Base-by-base conservation (phyloP, 2,888 invertebrate genomes). In the Tortrix viridana region DNA sequence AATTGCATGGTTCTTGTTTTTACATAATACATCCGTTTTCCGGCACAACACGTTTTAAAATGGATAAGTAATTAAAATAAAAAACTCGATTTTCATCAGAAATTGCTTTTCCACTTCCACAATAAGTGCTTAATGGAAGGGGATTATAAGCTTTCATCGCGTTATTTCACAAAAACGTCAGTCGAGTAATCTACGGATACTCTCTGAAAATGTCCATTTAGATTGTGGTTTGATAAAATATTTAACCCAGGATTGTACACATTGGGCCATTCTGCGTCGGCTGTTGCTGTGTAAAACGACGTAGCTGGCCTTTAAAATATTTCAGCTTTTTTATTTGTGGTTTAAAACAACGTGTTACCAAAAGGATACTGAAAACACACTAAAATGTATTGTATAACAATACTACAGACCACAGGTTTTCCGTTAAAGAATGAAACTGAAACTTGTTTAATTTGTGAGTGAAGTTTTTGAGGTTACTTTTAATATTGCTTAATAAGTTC, bases 101-200 rank as follows among this genome's bases (percentile, higher is more conserved):
- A 46, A 46, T 54, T 62, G 20, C 16, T 41, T 52, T 57, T 20
- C 26, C 73, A 75, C 67, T 70, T 73, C 70, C 75, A 76, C 80
- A 81, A 82, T 80, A 77, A 81, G 80, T 79, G 80, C 80, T 82
- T 83, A 84, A 84, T 83, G 81, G 68, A 69, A 67, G 50, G 48
- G 83, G 83, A 83, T 84, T 84, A 84, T 76, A 75, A 76, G 80
- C 79, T 81, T 82, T 82, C 79, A 78, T 77, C 81, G 74, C 70
- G 68, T 74, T 77, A 77, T 79, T 78, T 77, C 70, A 65, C 74
- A 81, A 81, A 82, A 82, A 78, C 71, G 76, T 74, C 77, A 76
- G 71, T 73, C 73, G 72, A 79, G 78, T 83, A 76, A 82, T 79
- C 74, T 73, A 78, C 75, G 69, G 65, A 66, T 68, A 66, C 71